Conservation (phyloP, 2,113 vertebrate genomes). For the Aythya baeri region DNA sequence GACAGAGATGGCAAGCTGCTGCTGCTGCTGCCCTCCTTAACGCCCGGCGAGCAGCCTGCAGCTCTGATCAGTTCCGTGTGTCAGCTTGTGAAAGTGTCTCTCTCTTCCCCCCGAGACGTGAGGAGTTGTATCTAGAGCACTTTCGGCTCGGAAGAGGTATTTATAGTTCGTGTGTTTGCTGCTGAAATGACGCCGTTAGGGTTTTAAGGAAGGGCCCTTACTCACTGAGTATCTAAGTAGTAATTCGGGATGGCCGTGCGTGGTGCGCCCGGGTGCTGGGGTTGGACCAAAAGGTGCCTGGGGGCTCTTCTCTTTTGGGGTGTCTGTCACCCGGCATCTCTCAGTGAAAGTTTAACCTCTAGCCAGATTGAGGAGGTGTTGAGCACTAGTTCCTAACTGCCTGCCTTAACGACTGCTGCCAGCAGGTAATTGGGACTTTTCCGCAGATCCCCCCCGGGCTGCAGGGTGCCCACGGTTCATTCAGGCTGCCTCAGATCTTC, state of each 20-base stretch:
- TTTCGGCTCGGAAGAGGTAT: neutral
- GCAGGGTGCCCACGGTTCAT: neutral
- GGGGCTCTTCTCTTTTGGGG: no score
- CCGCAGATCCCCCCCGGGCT: neutral
- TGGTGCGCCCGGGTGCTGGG: rapidly evolving
- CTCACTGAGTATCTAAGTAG: no score
- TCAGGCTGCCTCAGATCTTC: neutral
- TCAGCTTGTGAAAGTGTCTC: neutral
- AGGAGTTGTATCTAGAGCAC: neutral
- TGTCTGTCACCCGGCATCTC: neutral
- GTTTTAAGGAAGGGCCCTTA: neutral
- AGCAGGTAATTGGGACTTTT: neutral
- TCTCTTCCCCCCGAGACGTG: neutral
- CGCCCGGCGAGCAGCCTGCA: neutral
- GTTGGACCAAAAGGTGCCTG: neutral
- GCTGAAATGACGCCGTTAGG: neutral
- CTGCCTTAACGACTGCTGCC: neutral
- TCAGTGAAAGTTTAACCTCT: neutral
- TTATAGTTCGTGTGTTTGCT: neutral
- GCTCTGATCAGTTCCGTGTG: neutral
- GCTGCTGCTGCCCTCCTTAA: neutral
- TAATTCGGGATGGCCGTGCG: rapidly evolving
- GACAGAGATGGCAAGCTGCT: neutral
- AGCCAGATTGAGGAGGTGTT: neutral
- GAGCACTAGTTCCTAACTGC: neutral